Base-by-base conservation (phyloP, 2,888 invertebrate species). In the Chrysolina americana region DNA sequence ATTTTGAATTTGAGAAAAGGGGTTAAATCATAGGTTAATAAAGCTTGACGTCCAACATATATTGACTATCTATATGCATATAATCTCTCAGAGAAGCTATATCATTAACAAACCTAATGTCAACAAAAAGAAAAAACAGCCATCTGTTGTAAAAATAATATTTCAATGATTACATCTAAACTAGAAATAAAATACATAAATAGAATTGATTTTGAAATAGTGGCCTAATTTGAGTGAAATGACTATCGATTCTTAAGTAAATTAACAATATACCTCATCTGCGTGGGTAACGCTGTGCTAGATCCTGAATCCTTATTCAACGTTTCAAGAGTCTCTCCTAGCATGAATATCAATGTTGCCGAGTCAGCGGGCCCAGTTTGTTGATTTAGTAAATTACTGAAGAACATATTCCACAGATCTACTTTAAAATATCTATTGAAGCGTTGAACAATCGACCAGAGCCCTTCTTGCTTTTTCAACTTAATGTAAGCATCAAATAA, bases 401-500 rank as follows among this genome's bases (percentile, higher is more conserved):
- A 97, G 85, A 96, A 92, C 79, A 91, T 91, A 82, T 93, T 93
- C 96, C 97, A 97, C 74, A 94, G 89, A 75, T 90, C 90, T 75
- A 90, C 91, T 83, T 93, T 92, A 87, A 93, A 91, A 86, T 86
- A 87, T 71, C 87, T 81, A n/a, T 84, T 83, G 44, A 88, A 83
- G 9, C 85, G 82, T 68, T 85, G 83, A 23, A 83, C 82, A 66
- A 88, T 87, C 44, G 84, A 84, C 88, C 88, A 89, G 47, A 82
- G 70, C 10, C 82, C 84, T 47, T 85, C 86, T 62, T 77, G 83
- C 76, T 88, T 88, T 75, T 86, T 84, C 75, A 88, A 70, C 83
- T 95, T 93, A 94, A 98, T 97, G 87, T 98, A 98, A 85, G 94
- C 94, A 59, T 95, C 95, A 89, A 96, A 95, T 17, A 97, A 89